Evolutionary conservation across 2,797 vertebrate species (phyloP), one percentile per base, ranked within the genome.

Genomic region (Siniperca scherzeri): DNA sequence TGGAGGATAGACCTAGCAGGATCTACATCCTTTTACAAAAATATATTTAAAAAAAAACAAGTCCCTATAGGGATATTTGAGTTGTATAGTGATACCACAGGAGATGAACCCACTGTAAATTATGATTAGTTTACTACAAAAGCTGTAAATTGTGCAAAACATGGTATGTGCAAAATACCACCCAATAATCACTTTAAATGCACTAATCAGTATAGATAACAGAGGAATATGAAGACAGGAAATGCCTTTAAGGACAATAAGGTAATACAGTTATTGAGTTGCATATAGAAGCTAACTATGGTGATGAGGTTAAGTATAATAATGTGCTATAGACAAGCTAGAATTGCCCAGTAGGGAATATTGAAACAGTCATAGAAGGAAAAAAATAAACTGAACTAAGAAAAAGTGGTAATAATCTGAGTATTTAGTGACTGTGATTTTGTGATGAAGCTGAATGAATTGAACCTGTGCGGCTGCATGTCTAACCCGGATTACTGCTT

Each of bases 401-500:
- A 53, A 53, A 12, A 53, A 40, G 46, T 56, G 6, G 33, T 40
- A 8, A n/a, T 50, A 48, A 25, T 55, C 9, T 46, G 53, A 62
- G 48, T 36, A 19, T 42, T 14, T 48, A 17, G 14, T 46, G 44
- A 16, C 10, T 55, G 67, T 27, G 61, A 61, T 81, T 46, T 9
- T 25, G 53, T 66, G 36, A 44, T 70, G 27, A 52, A 46, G 55
- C 59, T 75, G 81, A 74, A 67, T 80, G 60, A 77, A 82, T 3
- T 60, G 36, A 81, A 53, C 44, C 61, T 22, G 36, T 77, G 70
- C 67, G 83, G 75, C 83, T 70, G 53, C 78, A 56, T 22, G 48
- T 68, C 13, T 38, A 36, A 53, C 55, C 70, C 68, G 40, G 86
- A 87, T 86, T 78, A 79, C 42, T 30, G 79, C 65, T 64, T 56